A percentile compares a stretch with the other conserved stretches of the same genome.
phyloP scores from a whole-genome alignment of 1,140 invertebrate species.

The Brachionus asplanchnoidis region DNA sequence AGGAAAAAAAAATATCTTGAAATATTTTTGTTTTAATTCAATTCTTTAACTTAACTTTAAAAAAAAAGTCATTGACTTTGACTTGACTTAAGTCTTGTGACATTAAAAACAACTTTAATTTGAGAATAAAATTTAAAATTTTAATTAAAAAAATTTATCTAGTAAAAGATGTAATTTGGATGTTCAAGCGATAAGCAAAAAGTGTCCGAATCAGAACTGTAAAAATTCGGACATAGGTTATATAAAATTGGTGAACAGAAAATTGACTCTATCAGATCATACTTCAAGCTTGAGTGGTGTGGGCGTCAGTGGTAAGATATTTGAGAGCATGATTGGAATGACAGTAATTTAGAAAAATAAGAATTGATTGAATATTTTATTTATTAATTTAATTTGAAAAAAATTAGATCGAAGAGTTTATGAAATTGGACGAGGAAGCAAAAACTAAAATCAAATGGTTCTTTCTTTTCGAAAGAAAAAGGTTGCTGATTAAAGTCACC shows the following conservation, averaged over 20 bases:
- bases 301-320: background rate
- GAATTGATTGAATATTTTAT: background rate
- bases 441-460: slow-evolving; percentile 18
- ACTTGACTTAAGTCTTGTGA: no score
- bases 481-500: background rate
- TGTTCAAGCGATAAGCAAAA: background rate
- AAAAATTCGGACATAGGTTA: background rate
- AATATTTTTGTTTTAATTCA: no score
- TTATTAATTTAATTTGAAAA: background rate
- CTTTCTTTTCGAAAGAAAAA: slow-evolving; percentile 9
- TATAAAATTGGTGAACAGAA: background rate
- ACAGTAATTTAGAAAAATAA: background rate
- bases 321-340: slow-evolving; percentile 29
- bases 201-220: slow-evolving; percentile 33
- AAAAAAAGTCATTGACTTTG: no score
- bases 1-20: no score
- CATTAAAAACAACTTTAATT: no score
- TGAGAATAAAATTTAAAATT: background rate
- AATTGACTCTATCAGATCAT: background rate
- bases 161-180: slow-evolving; percentile 22
- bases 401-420: slow-evolving; percentile 24
- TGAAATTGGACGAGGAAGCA: background rate
- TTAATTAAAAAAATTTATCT: background rate
- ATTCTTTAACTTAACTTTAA: background rate
- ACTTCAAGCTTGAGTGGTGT: background rate